A percentile compares a stretch with the other conserved stretches of the same genome.
Evolutionary conservation across 1,140 invertebrate genomes (phyloP).

Genomic region (Listronotus bonariensis): DNA sequence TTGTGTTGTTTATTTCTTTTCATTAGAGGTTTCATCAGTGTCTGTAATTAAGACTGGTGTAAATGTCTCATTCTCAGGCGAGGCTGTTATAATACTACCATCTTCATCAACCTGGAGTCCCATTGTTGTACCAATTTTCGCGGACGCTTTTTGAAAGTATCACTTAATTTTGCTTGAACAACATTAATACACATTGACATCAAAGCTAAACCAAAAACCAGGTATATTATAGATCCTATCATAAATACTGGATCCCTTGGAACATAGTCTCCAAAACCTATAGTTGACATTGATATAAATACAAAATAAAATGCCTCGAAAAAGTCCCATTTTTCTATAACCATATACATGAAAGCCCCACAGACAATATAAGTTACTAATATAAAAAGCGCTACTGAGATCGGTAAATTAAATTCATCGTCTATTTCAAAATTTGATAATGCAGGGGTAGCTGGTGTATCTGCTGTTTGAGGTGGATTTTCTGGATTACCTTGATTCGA

Average conservation of each 20-base stretch:
- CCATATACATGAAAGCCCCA: conserved; percentile 77
- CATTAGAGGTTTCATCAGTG: too few relatives aligned
- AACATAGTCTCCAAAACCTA: conserved; percentile 89
- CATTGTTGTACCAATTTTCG: conserved; percentile 83
- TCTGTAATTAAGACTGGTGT: too few relatives aligned
- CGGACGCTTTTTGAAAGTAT: conserved; percentile 82
- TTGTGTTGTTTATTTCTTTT: too few relatives aligned
- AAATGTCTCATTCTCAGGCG: too few relatives aligned
- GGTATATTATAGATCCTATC: conserved; percentile 91
- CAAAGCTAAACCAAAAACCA: conserved; percentile 91
- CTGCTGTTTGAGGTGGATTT: conserved; percentile 33
- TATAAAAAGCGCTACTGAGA: conserved; percentile 81
- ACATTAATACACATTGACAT: conserved; percentile 98
- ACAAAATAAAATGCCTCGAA: conserved; percentile 93
- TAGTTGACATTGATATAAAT: conserved; percentile 92
- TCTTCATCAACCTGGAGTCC: conserved; percentile 75
- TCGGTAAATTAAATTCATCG: conserved; percentile 91
- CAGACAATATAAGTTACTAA: conserved; percentile 82
- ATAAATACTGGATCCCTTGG: conserved; percentile 88
- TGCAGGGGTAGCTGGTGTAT: conserved; percentile 66
- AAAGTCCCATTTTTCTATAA: conserved; percentile 82
- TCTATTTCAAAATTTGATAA: conserved; percentile 74
- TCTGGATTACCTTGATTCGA: conserved; percentile 56
- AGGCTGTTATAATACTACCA: conserved; percentile 44
- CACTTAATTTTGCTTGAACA: conserved; percentile 84